Conservation (phyloP, 2,888 invertebrate species). For the Dorcus hopei region DNA sequence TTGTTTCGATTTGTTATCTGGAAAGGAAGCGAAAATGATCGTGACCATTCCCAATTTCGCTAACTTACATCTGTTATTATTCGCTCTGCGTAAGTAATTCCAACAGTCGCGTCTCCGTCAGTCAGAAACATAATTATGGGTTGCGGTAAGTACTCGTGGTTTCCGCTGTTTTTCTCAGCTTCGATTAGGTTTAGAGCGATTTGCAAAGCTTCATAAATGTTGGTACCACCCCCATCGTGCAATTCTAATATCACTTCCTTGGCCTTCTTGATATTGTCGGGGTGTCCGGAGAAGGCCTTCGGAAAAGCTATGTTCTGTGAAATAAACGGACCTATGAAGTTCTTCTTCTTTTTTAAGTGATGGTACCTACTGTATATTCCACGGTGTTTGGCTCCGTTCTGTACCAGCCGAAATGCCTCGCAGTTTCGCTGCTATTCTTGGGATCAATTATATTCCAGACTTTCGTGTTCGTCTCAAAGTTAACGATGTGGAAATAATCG, state of each 20-base stretch:
- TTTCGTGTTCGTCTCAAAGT: constrained; percentile 58
- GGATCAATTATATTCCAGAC: constrained; percentile 53
- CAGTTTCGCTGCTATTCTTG: not conserved
- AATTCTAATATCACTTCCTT: constrained; percentile 57
- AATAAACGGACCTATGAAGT: not conserved
- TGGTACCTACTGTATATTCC: no score
- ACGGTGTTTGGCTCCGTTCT: no score
- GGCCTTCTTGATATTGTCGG: constrained; percentile 58
- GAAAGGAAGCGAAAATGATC: not conserved
- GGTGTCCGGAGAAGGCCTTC: constrained; percentile 53
- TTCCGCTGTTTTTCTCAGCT: constrained; percentile 3
- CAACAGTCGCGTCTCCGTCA: constrained; percentile 64
- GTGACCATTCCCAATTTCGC: not conserved
- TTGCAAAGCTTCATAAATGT: constrained; percentile 64
- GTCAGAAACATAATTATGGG: constrained; percentile 65
- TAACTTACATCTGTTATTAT: constrained; percentile 52
- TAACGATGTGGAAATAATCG: constrained; percentile 67
- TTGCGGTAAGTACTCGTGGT: constrained; percentile 45
- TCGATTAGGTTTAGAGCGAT: constrained; percentile 47
- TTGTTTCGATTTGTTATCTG: constrained; percentile 41
- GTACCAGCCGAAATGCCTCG: no score
- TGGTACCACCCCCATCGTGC: constrained; percentile 60
- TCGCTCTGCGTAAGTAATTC: constrained; percentile 53
- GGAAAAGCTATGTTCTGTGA: constrained; percentile 31
- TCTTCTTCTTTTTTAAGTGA: no score